Evolutionary conservation across 2,888 invertebrate species (phyloP), one percentile per base, ranked within the genome.

Genomic region (Cerceris ruficornis): DNA sequence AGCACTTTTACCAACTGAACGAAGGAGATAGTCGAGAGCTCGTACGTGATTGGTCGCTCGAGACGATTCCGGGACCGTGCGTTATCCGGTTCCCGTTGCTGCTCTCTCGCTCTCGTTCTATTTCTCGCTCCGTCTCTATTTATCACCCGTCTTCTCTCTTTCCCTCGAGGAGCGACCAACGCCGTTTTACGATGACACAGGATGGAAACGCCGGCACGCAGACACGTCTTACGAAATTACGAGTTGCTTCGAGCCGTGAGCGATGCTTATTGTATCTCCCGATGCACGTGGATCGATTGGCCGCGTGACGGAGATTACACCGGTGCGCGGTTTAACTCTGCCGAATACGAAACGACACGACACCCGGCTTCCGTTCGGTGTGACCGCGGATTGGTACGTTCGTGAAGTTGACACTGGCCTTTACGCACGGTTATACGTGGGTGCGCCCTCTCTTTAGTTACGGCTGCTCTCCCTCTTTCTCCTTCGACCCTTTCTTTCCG

Each of bases 1-100:
- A 65, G 78, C 81, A 78, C 81, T 85, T 85, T 85, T 85, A 82
- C 85, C 83, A 85, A 83, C 85, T 67, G 81, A 85, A 83, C 75
- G 62, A 65, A 61, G 76, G 75, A 80, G 78, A 84, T 82, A 75
- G 77, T 57, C 58, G 50, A 74, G 75, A 69, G 74, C 72, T 81
- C 60, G 73, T 77, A 78, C 72, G 85, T 76, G 85, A 85, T 85
- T 85, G 85, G 85, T 75, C 69, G 85, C n/a, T 42, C 70, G 64
- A 49, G 68, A 84, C 84, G 82, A 82, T 82, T 78, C 84, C 74
- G 83, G 79, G 75, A 81, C 83, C 77, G 77, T 75, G 76, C 57
- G 75, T 75, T 74, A 82, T 84, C 77, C 84, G 84, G 82, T 84
- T 75, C 73, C 80, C 80, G 80, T 67, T 76, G 76, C 76, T 65